These are phyloP conservation scores for Myotis brandtii DNA, from an alignment of 2,113 vertebrate genomes.

Conservation along the genomic window DNA sequence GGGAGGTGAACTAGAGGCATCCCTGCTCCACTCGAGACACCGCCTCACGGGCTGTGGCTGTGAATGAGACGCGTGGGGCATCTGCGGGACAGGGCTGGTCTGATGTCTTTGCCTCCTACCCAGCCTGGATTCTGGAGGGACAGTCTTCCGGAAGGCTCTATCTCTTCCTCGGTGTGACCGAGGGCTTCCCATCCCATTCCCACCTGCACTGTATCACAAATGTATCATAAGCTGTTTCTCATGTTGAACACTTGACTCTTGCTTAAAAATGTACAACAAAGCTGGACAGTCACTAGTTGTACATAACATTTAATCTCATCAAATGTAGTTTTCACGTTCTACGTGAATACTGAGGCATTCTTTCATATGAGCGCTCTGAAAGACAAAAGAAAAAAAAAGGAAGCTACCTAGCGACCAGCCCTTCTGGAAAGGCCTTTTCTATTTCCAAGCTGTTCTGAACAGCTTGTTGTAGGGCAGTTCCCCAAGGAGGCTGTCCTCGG, in stretches of 20 bases:
- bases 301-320: conserved; percentile 16
- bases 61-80: neutral
- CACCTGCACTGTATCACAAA: neutral
- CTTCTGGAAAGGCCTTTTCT: neutral
- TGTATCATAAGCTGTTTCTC: conserved; percentile 3
- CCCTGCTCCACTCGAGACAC: neutral
- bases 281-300: neutral
- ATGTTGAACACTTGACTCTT: neutral
- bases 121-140: neutral
- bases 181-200: neutral
- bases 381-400: neutral
- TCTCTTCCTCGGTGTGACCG: neutral
- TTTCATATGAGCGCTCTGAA: neutral
- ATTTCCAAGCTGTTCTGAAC: neutral
- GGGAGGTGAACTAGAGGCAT: conserved; percentile 63
- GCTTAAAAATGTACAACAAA: conserved; percentile 13
- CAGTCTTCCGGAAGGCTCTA: neutral
- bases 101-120: neutral
- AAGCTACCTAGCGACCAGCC: neutral
- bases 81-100: neutral
- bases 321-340: neutral
- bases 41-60: neutral
- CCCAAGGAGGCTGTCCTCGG: neutral
- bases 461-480: neutral
- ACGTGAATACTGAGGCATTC: neutral